phyloP scores from a whole-genome alignment of 2,113 vertebrate genomes.

The Pollachius pollachius region DNA sequence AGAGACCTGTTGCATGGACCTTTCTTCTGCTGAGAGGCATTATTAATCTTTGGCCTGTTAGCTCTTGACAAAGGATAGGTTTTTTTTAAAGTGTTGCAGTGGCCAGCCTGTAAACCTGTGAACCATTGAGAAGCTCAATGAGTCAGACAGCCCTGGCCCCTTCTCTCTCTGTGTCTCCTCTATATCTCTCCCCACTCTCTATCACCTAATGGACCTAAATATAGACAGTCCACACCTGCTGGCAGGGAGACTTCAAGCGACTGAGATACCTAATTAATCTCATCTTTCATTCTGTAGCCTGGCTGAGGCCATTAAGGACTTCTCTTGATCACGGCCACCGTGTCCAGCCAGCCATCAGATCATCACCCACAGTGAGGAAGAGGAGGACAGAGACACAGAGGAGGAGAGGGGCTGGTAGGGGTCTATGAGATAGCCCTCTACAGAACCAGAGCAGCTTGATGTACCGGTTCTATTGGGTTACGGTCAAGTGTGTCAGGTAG shows the following conservation, averaged over 20 bases:
- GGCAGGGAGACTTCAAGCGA: constrained; percentile 53
- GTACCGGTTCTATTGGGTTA: constrained; percentile 40
- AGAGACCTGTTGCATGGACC: constrained; percentile 63
- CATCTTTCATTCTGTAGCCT: constrained; percentile 60
- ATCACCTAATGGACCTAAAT: constrained; percentile 70
- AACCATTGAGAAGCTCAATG: constrained; percentile 57
- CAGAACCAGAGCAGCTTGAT: constrained; percentile 50
- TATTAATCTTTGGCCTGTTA: constrained; percentile 65
- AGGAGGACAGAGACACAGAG: constrained; percentile 17
- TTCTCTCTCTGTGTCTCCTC: no score
- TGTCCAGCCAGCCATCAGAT: constrained; percentile 47
- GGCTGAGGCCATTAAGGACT: constrained; percentile 60
- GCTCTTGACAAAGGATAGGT: constrained; percentile 59
- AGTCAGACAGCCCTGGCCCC: constrained; percentile 57
- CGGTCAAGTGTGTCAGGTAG: neutral
- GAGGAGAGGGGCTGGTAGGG: constrained; percentile 33
- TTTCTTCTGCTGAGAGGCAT: constrained; percentile 58
- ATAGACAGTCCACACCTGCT: constrained; percentile 70
- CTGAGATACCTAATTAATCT: constrained; percentile 71
- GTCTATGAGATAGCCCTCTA: constrained; percentile 52
- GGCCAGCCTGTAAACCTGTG: constrained; percentile 52
- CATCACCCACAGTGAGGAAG: constrained; percentile 27
- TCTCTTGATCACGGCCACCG: constrained; percentile 60
- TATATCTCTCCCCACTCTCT: constrained; percentile 16
- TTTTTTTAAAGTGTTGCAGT: constrained; percentile 18